Evolutionary conservation across 2,113 vertebrate genomes (phyloP).

Genomic region (Noctilio leporinus): DNA sequence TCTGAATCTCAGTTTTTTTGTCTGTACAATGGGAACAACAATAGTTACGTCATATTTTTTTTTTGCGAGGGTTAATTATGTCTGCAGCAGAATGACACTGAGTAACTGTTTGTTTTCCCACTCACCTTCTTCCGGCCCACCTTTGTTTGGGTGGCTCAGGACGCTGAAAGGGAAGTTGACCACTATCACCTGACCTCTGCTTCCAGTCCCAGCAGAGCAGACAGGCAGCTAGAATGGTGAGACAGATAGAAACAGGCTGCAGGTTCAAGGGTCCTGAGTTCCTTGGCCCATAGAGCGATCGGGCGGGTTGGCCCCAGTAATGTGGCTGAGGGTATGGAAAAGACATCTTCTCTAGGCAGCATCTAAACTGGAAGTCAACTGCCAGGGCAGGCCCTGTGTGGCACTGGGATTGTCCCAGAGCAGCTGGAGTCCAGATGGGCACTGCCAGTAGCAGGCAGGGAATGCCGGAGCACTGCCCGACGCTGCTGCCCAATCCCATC

Average conservation of each 20-base stretch:
- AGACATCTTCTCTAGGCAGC: neutral
- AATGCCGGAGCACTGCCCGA: neutral
- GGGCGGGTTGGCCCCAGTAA: neutral
- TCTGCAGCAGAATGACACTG: neutral
- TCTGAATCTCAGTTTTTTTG: neutral
- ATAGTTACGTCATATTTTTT: neutral
- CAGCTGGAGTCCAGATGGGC: constrained; percentile 6
- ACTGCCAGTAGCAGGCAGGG: neutral
- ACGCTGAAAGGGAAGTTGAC: neutral
- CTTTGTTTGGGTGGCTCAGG: neutral
- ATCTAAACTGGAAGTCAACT: neutral
- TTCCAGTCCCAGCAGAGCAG: neutral
- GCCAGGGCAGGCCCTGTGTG: neutral
- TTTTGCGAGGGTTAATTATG: neutral
- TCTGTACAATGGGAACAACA: neutral
- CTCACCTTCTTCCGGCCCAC: no score
- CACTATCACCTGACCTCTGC: neutral
- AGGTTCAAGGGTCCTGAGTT: neutral
- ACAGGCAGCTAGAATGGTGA: neutral
- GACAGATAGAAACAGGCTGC: neutral
- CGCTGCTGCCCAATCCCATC: neutral
- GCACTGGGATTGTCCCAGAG: neutral
- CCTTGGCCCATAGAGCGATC: neutral
- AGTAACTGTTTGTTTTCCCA: neutral
- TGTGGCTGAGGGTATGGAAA: neutral